These are phyloP conservation scores for Nixonia krombeini DNA, from an alignment of 1,140 invertebrate genomes.

Conservation along the genomic window DNA sequence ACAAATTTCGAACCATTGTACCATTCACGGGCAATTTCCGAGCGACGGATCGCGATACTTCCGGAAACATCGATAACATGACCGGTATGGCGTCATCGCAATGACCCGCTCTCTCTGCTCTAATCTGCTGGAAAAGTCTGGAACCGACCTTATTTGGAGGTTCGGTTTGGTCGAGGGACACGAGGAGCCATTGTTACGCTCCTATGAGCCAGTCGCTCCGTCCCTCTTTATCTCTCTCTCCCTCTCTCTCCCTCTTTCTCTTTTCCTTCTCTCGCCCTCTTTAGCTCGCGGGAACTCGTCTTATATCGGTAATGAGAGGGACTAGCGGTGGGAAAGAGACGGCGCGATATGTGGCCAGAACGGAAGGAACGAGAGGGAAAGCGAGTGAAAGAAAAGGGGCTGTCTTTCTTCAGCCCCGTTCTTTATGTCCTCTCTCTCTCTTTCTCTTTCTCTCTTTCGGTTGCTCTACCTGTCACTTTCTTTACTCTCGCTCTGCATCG, in stretches of 20 bases:
- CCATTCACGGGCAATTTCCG: too few relatives aligned
- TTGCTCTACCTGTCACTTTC: too few relatives aligned
- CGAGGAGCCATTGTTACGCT: conserved; percentile 50
- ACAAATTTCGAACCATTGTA: background rate
- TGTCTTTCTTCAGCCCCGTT: conserved; percentile 42
- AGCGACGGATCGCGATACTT: background rate
- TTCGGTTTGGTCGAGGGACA: conserved; percentile 42
- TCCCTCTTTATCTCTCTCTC: conserved; percentile 30
- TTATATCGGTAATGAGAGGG: conserved; percentile 41
- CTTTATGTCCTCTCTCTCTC: conserved; percentile 16
- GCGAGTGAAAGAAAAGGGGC: conserved; percentile 33
- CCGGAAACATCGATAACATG: conserved; percentile 7
- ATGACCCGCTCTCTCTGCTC: conserved; percentile 2
- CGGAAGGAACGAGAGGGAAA: conserved; percentile 5
- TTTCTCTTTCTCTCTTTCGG: conserved; percentile 12
- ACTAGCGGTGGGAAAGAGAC: conserved; percentile 17
- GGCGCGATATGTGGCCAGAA: background rate
- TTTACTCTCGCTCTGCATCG: background rate
- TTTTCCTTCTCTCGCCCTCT: conserved; percentile 17
- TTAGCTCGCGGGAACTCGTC: conserved; percentile 41
- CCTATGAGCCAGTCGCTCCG: conserved; percentile 34
- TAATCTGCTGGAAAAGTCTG: conserved; percentile 25
- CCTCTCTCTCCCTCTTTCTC: conserved; percentile 5
- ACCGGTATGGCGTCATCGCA: background rate
- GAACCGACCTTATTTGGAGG: conserved; percentile 33